Percentiles rank a stretch among this genome's conserved stretches.
These are phyloP conservation scores for Rousettus leschenaultii DNA, from an alignment of 2,113 vertebrate genomes.

Conservation along the genomic window DNA sequence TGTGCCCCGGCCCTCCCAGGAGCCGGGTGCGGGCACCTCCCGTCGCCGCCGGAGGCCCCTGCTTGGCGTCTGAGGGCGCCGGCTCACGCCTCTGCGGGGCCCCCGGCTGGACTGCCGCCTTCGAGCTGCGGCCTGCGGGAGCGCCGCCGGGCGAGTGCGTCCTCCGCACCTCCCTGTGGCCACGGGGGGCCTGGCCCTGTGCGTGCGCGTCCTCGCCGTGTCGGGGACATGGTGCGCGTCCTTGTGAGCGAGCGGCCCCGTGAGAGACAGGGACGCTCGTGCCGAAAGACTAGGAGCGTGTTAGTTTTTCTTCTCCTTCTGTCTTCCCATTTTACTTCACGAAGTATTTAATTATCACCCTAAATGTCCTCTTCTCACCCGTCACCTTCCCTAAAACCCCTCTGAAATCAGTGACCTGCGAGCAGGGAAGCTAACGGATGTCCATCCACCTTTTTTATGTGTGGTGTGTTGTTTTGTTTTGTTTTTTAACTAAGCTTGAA, in stretches of 20 bases:
- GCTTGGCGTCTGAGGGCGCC: conserved; percentile 56
- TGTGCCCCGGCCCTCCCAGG: conserved; percentile 78
- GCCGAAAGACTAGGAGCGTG: conserved; percentile 77
- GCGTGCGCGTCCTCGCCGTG: conserved; percentile 28
- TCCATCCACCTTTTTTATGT: conserved; percentile 90
- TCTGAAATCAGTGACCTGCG: conserved; percentile 84
- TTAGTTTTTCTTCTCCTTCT: conserved; percentile 60
- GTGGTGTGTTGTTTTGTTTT: conserved; percentile 79
- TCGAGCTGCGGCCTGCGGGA: conserved; percentile 55
- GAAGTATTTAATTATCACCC: conserved; percentile 74
- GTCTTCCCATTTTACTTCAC: conserved; percentile 73
- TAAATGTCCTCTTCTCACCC: conserved; percentile 31
- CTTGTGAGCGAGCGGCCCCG: conserved; percentile 50
- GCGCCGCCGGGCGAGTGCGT: not conserved
- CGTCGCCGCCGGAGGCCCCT: conserved; percentile 82
- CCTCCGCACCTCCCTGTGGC: not conserved
- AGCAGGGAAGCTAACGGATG: conserved; percentile 86
- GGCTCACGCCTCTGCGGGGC: not conserved
- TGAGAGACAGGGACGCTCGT: conserved; percentile 67
- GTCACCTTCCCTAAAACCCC: conserved; percentile 1
- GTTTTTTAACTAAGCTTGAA: conserved; percentile 95
- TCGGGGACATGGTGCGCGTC: conserved; percentile 11
- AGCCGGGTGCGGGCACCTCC: conserved; percentile 52
- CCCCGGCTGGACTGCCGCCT: conserved; percentile 57
- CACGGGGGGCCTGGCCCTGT: conserved; percentile 55